A percentile compares a stretch with the other conserved stretches of the same genome.
Evolutionary conservation across 2,113 vertebrate genomes (phyloP).

Genomic region (Microcebus murinus): DNA sequence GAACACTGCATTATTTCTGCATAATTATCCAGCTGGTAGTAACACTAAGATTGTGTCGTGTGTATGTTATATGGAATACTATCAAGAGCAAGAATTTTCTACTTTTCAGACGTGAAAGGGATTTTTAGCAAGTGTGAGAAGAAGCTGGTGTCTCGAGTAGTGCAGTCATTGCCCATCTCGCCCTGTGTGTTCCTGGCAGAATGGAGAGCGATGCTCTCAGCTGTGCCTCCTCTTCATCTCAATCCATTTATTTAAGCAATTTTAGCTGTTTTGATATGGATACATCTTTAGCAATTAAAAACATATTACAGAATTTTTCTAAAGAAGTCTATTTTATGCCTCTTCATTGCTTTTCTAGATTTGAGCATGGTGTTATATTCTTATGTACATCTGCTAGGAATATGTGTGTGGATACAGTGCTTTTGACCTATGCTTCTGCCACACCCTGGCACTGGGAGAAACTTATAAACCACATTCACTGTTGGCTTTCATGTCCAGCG

Average conservation of each 20-base stretch:
- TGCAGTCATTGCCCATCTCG: background rate
- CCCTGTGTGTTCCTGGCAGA: accelerated
- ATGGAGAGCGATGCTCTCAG: accelerated
- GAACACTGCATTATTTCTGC: background rate
- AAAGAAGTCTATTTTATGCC: background rate
- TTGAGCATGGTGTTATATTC: background rate
- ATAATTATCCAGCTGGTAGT: conserved; percentile 47
- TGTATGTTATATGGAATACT: background rate
- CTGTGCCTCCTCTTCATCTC: background rate
- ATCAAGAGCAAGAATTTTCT: conserved; percentile 12
- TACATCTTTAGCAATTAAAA: background rate
- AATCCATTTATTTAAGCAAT: background rate
- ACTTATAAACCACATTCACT: background rate
- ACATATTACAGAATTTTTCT: background rate
- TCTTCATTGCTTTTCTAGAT: background rate
- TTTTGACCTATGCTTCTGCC: background rate
- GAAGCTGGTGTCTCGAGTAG: background rate
- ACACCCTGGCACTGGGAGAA: background rate
- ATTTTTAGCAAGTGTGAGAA: background rate
- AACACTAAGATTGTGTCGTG: background rate
- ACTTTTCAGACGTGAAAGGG: background rate
- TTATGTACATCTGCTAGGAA: too few relatives aligned
- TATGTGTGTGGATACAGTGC: background rate
- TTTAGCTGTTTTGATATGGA: background rate
- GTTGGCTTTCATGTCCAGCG: accelerated